These are phyloP conservation scores for Platysternon megacephalum DNA, from an alignment of 2,113 vertebrate genomes.

Conservation along the genomic window DNA sequence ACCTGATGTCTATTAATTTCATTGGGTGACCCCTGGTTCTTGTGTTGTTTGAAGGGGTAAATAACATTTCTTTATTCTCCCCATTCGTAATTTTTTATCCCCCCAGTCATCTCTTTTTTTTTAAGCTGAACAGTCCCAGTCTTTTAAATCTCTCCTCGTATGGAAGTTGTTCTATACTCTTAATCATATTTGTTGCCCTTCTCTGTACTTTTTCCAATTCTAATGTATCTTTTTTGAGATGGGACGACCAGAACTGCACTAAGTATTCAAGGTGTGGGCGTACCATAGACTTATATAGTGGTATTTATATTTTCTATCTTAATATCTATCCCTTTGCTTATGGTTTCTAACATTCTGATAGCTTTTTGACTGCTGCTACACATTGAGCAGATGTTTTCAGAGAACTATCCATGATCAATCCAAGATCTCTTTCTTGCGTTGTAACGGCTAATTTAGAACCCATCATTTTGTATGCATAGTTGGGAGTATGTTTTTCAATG, in stretches of 20 bases:
- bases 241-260: background rate
- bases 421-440: background rate
- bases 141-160: background rate
- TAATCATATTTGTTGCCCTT: background rate
- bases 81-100: background rate
- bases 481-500: no score
- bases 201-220: background rate
- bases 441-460: background rate
- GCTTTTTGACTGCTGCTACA: background rate
- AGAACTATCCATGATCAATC: background rate
- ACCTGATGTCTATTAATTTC: background rate
- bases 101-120: background rate
- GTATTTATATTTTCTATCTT: background rate
- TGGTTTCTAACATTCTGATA: no score
- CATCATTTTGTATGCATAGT: background rate
- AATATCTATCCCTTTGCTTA: background rate
- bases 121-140: background rate
- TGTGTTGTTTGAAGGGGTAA: background rate
- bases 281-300: background rate
- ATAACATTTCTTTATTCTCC: background rate
- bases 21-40: background rate
- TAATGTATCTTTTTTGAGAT: background rate
- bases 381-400: background rate
- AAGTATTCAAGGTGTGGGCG: background rate
- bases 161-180: background rate